These are phyloP conservation scores for Tragopan temminckii DNA, from an alignment of 2,797 vertebrate genomes.

Conservation along the genomic window DNA sequence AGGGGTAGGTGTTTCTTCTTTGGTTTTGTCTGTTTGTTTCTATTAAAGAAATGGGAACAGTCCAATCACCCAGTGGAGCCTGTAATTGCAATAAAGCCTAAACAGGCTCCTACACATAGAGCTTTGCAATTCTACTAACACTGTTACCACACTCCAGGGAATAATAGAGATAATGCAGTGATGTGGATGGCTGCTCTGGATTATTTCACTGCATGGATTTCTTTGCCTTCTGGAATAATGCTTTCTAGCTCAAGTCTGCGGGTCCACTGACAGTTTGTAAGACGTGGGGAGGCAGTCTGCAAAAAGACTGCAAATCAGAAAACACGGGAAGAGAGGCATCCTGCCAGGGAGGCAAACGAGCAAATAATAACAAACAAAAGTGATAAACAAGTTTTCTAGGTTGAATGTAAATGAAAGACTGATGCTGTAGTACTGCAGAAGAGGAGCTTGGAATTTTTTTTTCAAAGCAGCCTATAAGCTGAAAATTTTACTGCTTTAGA, in stretches of 20 bases:
- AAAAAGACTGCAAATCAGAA: neutral
- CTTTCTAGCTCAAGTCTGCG: neutral
- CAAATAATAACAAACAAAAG: conserved; percentile 18
- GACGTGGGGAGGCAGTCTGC: neutral
- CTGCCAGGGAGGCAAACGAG: neutral
- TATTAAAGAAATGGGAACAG: neutral
- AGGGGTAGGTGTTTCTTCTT: neutral
- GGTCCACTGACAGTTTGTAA: conserved; percentile 2
- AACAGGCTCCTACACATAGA: neutral
- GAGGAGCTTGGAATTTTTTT: neutral
- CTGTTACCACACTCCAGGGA: conserved; percentile 27
- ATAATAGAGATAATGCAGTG: conserved; percentile 41
- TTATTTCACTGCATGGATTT: conserved; percentile 10
- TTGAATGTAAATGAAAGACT: neutral
- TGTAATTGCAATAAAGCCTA: conserved; percentile 16
- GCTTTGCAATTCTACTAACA: conserved; percentile 46
- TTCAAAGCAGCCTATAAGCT: neutral
- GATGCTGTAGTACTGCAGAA: neutral
- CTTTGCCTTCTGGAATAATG: neutral
- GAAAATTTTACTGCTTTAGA: neutral
- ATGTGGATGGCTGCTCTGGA: conserved; percentile 44
- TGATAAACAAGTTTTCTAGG: neutral
- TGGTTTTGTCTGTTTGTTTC: neutral
- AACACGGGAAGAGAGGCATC: neutral
- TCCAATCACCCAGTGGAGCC: conserved; percentile 5